Base-by-base conservation (phyloP, 1,140 invertebrate genomes). In the Cydia splendana region DNA sequence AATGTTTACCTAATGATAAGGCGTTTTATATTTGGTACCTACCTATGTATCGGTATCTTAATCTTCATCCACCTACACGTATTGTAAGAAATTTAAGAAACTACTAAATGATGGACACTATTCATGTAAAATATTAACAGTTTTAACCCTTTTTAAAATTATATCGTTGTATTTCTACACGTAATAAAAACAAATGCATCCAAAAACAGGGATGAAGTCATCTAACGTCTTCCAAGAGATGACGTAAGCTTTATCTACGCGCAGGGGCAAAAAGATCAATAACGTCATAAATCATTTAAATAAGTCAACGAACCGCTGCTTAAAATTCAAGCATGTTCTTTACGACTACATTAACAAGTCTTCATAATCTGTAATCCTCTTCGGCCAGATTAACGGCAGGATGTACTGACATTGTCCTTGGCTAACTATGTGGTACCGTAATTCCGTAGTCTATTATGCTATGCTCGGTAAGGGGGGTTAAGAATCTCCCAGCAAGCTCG, bases 281-380 rank as follows among this genome's bases (percentile, higher is more conserved):
- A n/a, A 62, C 57, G 57, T 62, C 57, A 62, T 24, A 62, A 62
- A 62, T 24, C 57, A 62, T 62, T 62, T 18, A 62, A 62, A 71
- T 42, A 34, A 38, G 67, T 42, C 67, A 71, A 38, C n/a, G 34
- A 71, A 71, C 67, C 34, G 5, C 15, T 18, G 67, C 20, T 71
- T 42, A 38, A 45, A 71, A 38, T 71, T 71, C 34, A 45, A 71
- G 30, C 45, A 71, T 71, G 67, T 69, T 30, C 34, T 71, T 9
- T 42, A 71, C 34, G 67, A 45, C 34, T 71, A 38, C 67, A 71
- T 71, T 71, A 18, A 71, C 13, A 38, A 38, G 67, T 71, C 67
- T 42, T 71, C 67, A 71, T 71, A 71, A 38, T 71, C 57, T 38
- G 34, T 71, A 38, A 71, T 71, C 67, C 67, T 71, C 67, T 45